phyloP scores from a whole-genome alignment of 2,113 vertebrate species.

The Noctilio leporinus region DNA sequence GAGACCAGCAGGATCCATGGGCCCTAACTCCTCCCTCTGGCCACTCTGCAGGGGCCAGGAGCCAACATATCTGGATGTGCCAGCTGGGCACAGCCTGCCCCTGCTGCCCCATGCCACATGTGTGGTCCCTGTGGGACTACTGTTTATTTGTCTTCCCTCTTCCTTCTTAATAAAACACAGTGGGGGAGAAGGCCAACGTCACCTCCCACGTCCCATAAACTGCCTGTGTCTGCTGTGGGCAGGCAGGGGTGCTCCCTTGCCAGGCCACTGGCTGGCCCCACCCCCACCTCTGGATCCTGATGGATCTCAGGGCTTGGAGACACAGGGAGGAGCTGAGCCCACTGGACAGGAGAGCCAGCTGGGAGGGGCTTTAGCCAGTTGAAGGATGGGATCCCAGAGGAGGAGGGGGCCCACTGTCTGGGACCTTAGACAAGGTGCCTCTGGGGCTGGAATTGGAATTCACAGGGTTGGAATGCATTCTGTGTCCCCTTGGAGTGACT shows the following conservation, averaged over 20 bases:
- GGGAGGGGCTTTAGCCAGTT: fast-evolving
- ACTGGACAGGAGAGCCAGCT: not conserved
- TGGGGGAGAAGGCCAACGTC: not conserved
- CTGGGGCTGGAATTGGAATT: not conserved
- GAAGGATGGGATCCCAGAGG: no score
- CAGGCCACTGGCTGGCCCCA: not conserved
- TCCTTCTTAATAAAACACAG: slow-evolving; percentile 33
- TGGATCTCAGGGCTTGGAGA: not conserved
- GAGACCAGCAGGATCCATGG: no score
- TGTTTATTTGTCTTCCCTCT: slow-evolving; percentile 24
- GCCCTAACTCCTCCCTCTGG: not conserved
- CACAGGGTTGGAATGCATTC: not conserved
- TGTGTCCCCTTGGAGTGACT: not conserved
- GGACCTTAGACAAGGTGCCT: not conserved
- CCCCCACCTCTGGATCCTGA: not conserved
- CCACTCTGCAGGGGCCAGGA: not conserved
- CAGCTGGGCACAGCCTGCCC: not conserved
- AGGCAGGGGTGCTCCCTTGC: not conserved
- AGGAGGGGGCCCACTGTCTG: not conserved
- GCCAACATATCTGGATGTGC: not conserved
- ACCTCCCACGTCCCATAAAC: not conserved
- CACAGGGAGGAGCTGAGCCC: not conserved
- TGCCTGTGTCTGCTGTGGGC: not conserved
- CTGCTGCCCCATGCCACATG: not conserved
- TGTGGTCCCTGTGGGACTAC: slow-evolving; percentile 41